Conservation (phyloP, 1,140 invertebrate genomes). For the Probaryconus sp. region DNA sequence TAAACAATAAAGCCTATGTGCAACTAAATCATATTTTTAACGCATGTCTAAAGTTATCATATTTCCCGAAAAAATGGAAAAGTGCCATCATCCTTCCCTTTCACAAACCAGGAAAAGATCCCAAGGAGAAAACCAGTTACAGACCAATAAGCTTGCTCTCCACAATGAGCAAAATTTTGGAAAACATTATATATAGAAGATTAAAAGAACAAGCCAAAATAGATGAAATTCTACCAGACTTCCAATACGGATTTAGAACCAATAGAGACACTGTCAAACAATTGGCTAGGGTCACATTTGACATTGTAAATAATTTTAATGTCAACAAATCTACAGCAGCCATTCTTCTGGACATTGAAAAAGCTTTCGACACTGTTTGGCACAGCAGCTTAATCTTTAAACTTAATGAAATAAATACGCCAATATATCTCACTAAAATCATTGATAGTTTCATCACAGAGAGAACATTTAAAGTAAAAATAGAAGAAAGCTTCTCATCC, state of each 20-base stretch:
- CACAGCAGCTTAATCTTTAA: slow-evolving; percentile 49
- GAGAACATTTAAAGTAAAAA: slow-evolving; percentile 44
- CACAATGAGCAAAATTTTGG: slow-evolving; percentile 34
- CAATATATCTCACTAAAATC: slow-evolving; percentile 43
- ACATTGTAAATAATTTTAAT: slow-evolving; percentile 47
- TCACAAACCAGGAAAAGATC: slow-evolving; percentile 24
- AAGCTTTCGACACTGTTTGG: too few species aligned
- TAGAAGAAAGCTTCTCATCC: slow-evolving; percentile 23
- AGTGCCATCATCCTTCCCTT: slow-evolving; percentile 25
- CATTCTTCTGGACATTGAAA: slow-evolving; percentile 55
- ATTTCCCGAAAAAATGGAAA: slow-evolving; percentile 37
- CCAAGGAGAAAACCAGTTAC: neutral
- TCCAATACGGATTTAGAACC: slow-evolving; percentile 64
- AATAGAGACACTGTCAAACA: slow-evolving; percentile 65
- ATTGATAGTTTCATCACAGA: slow-evolving; percentile 42
- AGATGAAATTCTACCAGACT: slow-evolving; percentile 48
- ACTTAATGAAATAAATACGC: slow-evolving; percentile 21
- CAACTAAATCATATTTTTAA: too few species aligned
- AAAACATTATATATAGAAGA: slow-evolving; percentile 14
- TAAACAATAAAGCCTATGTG: too few species aligned
- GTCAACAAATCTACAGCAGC: slow-evolving; percentile 61
- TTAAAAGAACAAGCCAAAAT: slow-evolving; percentile 3
- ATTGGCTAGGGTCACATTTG: slow-evolving; percentile 60
- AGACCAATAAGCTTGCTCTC: slow-evolving; percentile 35
- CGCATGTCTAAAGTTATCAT: too few species aligned